Evolutionary conservation across 2,113 vertebrate genomes (phyloP).

Genomic region (Varanus komodoensis): DNA sequence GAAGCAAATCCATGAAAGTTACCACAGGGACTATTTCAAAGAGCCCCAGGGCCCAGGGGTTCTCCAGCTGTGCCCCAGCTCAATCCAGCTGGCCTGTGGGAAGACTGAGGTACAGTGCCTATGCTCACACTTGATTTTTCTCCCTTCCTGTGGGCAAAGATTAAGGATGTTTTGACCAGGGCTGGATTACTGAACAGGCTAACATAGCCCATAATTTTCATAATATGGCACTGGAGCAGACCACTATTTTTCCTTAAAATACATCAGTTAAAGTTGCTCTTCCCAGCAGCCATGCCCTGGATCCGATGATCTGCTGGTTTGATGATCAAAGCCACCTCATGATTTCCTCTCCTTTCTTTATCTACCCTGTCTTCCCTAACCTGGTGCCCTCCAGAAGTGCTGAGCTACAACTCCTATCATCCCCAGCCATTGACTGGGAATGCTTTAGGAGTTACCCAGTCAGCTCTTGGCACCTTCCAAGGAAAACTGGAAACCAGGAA

Average conservation of each 20-base stretch:
- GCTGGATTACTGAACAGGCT: no score
- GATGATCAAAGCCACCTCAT: not conserved
- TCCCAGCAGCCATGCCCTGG: no score
- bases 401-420: not conserved
- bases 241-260: no score
- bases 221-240: no score
- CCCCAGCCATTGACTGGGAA: not conserved
- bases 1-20: not conserved
- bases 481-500: not conserved
- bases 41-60: not conserved
- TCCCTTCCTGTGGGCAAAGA: no score
- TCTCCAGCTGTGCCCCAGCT: not conserved
- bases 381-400: accelerated
- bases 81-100: not conserved
- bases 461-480: not conserved
- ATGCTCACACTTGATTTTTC: no score
- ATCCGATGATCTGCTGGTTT: no score
- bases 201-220: no score
- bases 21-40: not conserved
- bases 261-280: no score
- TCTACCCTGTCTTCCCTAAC: not conserved
- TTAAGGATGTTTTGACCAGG: no score
- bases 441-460: not conserved
- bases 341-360: slow-evolving; percentile 8
- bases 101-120: no score